Evolutionary conservation across 2,113 vertebrate genomes (phyloP).

Genomic region (Sinocyclocheilus anshuiensis): DNA sequence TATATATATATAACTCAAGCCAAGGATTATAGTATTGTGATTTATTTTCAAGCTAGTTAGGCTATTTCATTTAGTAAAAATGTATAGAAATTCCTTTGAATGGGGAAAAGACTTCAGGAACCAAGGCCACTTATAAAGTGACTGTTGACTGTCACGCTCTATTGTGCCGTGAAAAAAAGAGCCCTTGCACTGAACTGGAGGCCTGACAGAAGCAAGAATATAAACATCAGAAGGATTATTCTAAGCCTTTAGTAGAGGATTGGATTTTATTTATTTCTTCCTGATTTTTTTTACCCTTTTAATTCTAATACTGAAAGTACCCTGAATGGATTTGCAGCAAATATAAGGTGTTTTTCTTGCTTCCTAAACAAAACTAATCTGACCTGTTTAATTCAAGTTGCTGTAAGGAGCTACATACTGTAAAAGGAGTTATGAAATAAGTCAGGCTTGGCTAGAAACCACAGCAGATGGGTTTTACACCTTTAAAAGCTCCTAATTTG

Average conservation of each 20-base stretch:
- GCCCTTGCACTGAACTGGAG: conserved; percentile 36
- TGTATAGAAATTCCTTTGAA: not conserved
- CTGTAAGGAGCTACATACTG: conserved; percentile 19
- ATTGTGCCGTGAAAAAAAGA: conserved; percentile 49
- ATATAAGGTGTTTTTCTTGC: conserved; percentile 39
- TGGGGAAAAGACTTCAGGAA: not conserved
- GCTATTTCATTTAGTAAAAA: not conserved
- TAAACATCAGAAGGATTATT: conserved; percentile 53
- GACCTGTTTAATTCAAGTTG: conserved; percentile 48
- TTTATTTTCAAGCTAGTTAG: not conserved
- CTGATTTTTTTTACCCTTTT: not conserved
- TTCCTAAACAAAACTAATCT: conserved; percentile 25
- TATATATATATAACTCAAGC: too few relatives aligned
- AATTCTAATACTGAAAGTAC: conserved; percentile 21
- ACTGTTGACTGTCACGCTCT: conserved; percentile 31
- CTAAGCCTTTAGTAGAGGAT: conserved; percentile 51
- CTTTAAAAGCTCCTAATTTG: conserved; percentile 22
- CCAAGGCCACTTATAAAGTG: conserved; percentile 5
- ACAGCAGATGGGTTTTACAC: conserved; percentile 37
- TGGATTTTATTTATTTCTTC: conserved; percentile 51
- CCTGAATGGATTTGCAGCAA: conserved; percentile 37
- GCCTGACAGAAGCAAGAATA: conserved; percentile 36
- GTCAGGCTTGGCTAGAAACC: conserved; percentile 39
- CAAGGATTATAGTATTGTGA: not conserved
- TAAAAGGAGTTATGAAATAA: conserved; percentile 36